phyloP scores from a whole-genome alignment of 2,888 invertebrate species.

The Phengaris arion region DNA sequence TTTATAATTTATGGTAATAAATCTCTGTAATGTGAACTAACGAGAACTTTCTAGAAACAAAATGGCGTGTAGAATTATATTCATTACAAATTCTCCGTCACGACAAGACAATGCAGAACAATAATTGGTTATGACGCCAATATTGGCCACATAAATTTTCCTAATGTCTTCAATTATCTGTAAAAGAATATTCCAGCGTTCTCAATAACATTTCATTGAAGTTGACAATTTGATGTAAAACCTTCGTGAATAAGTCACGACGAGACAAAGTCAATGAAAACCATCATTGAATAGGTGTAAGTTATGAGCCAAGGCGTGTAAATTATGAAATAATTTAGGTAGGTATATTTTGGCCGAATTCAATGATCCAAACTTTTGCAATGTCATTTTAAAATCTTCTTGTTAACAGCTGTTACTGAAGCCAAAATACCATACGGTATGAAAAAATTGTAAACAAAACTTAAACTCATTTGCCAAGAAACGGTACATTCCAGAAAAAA shows the following conservation, averaged over 20 bases:
- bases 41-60: constrained; percentile 21
- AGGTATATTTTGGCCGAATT: background rate
- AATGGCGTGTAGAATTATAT: background rate
- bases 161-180: constrained; percentile 28
- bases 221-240: constrained; percentile 5
- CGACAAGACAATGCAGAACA: constrained; percentile 23
- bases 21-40: background rate
- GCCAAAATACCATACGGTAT: background rate
- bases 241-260: constrained; percentile 6
- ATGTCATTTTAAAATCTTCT: background rate
- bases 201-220: constrained; percentile 15
- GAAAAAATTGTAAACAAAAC: constrained; percentile 10
- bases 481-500: background rate
- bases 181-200: constrained; percentile 25
- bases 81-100: constrained; percentile 17
- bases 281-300: background rate
- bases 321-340: background rate
- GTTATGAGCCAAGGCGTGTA: background rate
- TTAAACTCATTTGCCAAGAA: background rate
- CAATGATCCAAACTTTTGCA: background rate
- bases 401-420: background rate
- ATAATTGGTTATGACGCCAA: constrained; percentile 11
- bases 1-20: background rate
- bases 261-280: background rate
- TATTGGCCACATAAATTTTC: constrained; percentile 23